Base-by-base conservation (phyloP, 2,113 vertebrate species). In the Galbula dea region DNA sequence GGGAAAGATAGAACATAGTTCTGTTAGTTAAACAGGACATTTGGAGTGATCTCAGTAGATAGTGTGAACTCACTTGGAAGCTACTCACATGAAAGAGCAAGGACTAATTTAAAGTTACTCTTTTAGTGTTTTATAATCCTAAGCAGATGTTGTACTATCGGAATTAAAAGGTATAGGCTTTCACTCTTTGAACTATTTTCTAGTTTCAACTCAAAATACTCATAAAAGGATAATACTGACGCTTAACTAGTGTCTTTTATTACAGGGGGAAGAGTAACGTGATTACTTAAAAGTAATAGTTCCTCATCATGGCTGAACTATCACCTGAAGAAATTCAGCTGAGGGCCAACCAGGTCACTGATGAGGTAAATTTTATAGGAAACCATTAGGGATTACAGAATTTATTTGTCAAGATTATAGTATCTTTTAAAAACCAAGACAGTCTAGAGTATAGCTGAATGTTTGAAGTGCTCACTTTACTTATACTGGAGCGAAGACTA, bases 271-370 rank as follows among this genome's bases (percentile, higher is more conserved):
- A 91, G 78, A 66, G 52, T 66, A 75, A 29, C 17, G 71, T 82
- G 54, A 30, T 66, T 67, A 43, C 26, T 69, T 67, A 16, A 2
- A 59, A 90, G 49, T 75, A 97, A 67, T 86, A 81, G 85, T 96
- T 95, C 61, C n/a, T 95, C 96, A 98, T 97, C 92, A 99, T 99
- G 99, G 98, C 98, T 43, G 98, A 99, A 54, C 97, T 99, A 84
- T 97, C 98, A 1, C 89, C 98, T 94, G 99, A 99, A 93, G 98
- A 99, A 88, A 99, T 99, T 62, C 97, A 99, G 54, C 67, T 97
- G 61, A 98, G 95, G 89, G 98, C 98, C 94, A 98, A 99, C 97
- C 98, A 99, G 93, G 97, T 99, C 97, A 99, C 99, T 4, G 99
- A 99, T 96, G 99, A 99, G 98, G 99, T 99, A 98, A 96, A 46